phyloP scores from a whole-genome alignment of 2,797 vertebrate species.

The Manis pentadactyla region DNA sequence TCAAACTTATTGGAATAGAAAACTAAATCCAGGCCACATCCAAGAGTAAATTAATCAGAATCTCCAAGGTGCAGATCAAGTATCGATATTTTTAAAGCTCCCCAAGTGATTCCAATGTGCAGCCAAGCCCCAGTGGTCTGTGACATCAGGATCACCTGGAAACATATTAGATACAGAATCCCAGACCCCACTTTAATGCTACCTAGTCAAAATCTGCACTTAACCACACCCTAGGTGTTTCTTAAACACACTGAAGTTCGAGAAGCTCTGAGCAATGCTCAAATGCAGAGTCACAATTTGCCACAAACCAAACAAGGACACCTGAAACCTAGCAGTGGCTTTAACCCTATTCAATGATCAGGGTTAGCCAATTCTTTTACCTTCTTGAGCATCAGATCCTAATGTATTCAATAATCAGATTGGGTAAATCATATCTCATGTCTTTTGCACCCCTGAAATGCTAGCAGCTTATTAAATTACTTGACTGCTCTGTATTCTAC shows the following conservation, averaged over 20 bases:
- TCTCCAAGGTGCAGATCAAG: background rate
- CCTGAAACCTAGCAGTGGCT: background rate
- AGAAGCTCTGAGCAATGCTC: background rate
- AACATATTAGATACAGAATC: background rate
- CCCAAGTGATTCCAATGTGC: background rate
- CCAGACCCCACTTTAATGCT: background rate
- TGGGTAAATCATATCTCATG: background rate
- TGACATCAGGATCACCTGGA: background rate
- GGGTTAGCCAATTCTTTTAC: background rate
- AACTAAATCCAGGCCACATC: background rate
- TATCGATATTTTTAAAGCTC: background rate
- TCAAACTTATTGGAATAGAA: background rate
- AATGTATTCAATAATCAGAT: background rate
- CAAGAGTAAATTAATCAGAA: background rate
- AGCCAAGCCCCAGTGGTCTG: background rate
- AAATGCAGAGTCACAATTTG: background rate
- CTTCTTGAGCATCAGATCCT: background rate
- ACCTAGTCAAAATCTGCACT: background rate
- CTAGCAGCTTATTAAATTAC: background rate
- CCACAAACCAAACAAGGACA: background rate
- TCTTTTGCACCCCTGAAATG: background rate
- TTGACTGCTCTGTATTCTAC: background rate
- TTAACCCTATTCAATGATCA: fast-evolving
- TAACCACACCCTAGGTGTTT: background rate
- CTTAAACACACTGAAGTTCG: background rate